Conservation (phyloP, 2,113 vertebrate species). For the Aptenodytes forsteri region DNA sequence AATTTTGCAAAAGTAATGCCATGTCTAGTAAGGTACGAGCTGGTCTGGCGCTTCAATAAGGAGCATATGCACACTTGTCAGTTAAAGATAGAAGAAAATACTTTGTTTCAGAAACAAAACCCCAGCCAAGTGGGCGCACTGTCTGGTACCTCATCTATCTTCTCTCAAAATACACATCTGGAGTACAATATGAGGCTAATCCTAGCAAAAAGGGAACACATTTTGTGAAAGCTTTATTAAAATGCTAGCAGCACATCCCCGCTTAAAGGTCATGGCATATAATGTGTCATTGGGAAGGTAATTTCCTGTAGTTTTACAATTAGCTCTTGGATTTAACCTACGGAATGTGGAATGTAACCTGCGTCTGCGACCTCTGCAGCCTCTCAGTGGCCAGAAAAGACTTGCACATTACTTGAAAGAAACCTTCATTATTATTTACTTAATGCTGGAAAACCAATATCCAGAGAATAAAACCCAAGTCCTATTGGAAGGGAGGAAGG, state of each 20-base stretch:
- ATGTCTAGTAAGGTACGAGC: neutral
- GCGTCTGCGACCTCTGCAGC: neutral
- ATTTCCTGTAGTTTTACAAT: conserved; percentile 55
- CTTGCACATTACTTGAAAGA: conserved; percentile 3
- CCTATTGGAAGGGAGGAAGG: neutral
- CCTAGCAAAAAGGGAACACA: neutral
- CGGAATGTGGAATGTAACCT: conserved; percentile 31
- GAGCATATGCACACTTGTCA: neutral
- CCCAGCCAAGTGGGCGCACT: neutral
- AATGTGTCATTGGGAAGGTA: conserved; percentile 19
- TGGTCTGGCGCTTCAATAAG: neutral
- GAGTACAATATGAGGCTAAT: conserved; percentile 7
- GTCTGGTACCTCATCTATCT: neutral
- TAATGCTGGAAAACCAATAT: neutral
- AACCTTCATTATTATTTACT: conserved; percentile 9
- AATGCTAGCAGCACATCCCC: conserved; percentile 28
- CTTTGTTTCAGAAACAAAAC: neutral
- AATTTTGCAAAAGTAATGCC: neutral
- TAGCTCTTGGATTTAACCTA: conserved; percentile 22
- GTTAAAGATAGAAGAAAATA: neutral
- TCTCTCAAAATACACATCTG: conserved; percentile 31
- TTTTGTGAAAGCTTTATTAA: conserved; percentile 21
- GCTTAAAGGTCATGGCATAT: conserved; percentile 12
- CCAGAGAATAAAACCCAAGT: neutral
- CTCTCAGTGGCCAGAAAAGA: neutral